Evolutionary conservation across 2,888 invertebrate species (phyloP).

Genomic region (Pinctada fucata): DNA sequence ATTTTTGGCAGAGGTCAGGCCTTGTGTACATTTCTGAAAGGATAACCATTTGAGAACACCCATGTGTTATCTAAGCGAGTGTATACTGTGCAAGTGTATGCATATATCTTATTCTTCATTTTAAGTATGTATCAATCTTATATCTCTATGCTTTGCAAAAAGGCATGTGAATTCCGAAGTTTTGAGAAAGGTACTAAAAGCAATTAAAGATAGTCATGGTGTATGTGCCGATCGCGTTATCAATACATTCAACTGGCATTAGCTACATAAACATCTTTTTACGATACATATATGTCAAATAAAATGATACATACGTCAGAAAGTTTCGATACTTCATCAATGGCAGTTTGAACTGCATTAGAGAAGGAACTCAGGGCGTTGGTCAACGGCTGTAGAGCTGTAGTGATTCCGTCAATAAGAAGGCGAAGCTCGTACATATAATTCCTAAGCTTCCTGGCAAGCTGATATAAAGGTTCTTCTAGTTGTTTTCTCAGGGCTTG

Average conservation of each 20-base stretch:
- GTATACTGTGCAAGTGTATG: too few species aligned
- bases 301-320: too few species aligned
- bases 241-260: too few species aligned
- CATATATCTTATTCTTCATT: background rate
- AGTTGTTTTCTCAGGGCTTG: constrained; percentile 39
- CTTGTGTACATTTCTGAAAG: constrained; percentile 1
- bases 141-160: too few species aligned
- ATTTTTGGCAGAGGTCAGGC: background rate
- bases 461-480: constrained; percentile 36
- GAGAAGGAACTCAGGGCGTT: background rate
- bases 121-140: too few species aligned
- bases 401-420: constrained; percentile 1
- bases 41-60: background rate
- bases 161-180: too few species aligned
- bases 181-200: too few species aligned
- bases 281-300: too few species aligned
- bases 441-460: constrained; percentile 23
- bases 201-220: too few species aligned
- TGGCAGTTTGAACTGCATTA: constrained; percentile 8
- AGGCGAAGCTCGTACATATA: constrained; percentile 12
- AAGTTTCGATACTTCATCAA: background rate
- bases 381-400: background rate
- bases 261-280: too few species aligned
- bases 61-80: too few species aligned
- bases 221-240: too few species aligned